Evolutionary conservation across 2,888 invertebrate species (phyloP), one percentile per base, ranked within the genome.

Genomic region (Sicus ferrugineus): DNA sequence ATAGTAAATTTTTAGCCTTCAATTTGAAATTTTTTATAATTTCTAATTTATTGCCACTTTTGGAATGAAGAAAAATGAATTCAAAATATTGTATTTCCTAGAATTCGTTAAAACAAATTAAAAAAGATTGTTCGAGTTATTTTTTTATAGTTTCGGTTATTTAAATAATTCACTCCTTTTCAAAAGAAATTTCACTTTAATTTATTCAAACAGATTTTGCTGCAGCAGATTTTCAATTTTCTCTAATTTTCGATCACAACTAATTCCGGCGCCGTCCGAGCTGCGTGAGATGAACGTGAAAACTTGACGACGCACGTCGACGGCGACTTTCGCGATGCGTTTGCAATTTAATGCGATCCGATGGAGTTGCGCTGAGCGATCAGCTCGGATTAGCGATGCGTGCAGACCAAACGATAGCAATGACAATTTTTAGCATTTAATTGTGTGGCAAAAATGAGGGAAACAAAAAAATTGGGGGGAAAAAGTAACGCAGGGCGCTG

Each of bases 191-290:
- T 58, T 58, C 58, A 31, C 31, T 58, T 58, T 31, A 16, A 58
- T n/a, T 42, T n/a, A 42, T 3, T 42, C n/a, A 42, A 9, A 14
- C 38, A 9, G 38, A 38, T 38, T 38, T 6, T 38, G 7, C 7
- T 14, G 14, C 38, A 38, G 14, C 21, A 23, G 21, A 3, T 52
- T 52, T n/a, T 3, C 3, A 31, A 58, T 28, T 58, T 48, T 62
- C 62, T 48, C 62, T 19, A 59, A 59, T 59, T 38, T 21, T 34
- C 59, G 59, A 59, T 59, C n/a, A n/a, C 56, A 30, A 30, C 30
- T 56, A 26, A 56, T 56, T 56, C 26, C 26, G 11, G 56, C 56
- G 56, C 14, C 30, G 26, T 7, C 5, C n/a, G 28, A n/a, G n/a
- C 56, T 42, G 30, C 26, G 6, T 9, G 19, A 16, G 56, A 30